phyloP scores from a whole-genome alignment of 2,113 vertebrate species.

The Gallinago media region DNA sequence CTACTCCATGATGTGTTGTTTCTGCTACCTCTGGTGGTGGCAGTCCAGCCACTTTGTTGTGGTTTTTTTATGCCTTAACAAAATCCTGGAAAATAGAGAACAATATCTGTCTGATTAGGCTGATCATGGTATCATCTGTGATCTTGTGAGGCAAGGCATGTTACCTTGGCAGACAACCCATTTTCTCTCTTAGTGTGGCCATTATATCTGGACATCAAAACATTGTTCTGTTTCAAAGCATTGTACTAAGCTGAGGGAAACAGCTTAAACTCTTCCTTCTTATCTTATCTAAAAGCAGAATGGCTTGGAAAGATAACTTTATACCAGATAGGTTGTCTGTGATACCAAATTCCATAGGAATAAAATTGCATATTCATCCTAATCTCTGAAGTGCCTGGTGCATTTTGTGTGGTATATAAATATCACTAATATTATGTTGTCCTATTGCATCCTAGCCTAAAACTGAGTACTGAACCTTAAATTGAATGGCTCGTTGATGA shows the following conservation, averaged over 20 bases:
- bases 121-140: background rate
- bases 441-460: background rate
- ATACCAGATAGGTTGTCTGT: background rate
- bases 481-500: constrained; percentile 21
- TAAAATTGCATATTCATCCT: background rate
- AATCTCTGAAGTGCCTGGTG: background rate
- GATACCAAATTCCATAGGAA: background rate
- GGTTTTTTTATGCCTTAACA: background rate
- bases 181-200: background rate
- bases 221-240: background rate
- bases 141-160: background rate
- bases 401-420: background rate
- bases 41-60: background rate
- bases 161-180: background rate
- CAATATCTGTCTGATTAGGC: background rate
- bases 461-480: background rate
- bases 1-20: background rate
- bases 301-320: background rate
- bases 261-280: background rate
- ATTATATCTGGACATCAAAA: background rate
- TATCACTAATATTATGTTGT: background rate
- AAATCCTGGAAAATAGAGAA: background rate
- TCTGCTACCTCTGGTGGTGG: background rate
- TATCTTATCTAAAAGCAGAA: background rate
- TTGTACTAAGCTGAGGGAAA: background rate